Conservation (phyloP, 2,113 vertebrate genomes). For the Colaptes auratus region DNA sequence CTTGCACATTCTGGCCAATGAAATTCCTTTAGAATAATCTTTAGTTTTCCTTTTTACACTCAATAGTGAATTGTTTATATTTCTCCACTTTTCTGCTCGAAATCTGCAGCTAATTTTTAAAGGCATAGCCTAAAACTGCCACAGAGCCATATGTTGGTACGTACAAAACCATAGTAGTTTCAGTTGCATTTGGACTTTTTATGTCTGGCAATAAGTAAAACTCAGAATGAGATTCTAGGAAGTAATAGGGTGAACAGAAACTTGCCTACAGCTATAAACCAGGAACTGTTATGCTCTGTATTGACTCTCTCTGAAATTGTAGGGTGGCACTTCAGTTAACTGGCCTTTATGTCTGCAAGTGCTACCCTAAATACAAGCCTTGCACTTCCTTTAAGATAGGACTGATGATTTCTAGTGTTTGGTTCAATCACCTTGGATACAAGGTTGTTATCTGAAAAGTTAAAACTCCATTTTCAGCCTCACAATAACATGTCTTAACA, state of each 20-base stretch:
- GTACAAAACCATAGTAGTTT: neutral
- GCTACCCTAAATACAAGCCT: neutral
- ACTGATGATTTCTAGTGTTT: neutral
- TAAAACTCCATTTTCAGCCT: neutral
- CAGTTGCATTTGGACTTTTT: neutral
- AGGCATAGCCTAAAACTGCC: too few species aligned
- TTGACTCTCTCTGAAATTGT: neutral
- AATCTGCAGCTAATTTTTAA: too few species aligned
- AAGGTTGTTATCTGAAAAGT: neutral
- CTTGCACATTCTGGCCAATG: too few species aligned
- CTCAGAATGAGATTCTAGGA: neutral
- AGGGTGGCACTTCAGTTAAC: neutral
- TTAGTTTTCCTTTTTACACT: too few species aligned
- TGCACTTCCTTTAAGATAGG: neutral
- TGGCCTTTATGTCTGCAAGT: neutral
- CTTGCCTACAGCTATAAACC: neutral
- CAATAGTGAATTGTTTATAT: too few species aligned
- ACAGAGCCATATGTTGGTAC: neutral
- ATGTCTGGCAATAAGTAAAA: neutral
- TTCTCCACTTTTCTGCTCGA: too few species aligned
- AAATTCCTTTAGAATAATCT: too few species aligned
- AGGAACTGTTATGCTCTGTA: neutral
- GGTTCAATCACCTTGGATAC: neutral
- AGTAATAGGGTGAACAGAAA: neutral
- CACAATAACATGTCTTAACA: neutral